phyloP scores from a whole-genome alignment of 2,888 invertebrate genomes.

The Hymenopus coronatus region DNA sequence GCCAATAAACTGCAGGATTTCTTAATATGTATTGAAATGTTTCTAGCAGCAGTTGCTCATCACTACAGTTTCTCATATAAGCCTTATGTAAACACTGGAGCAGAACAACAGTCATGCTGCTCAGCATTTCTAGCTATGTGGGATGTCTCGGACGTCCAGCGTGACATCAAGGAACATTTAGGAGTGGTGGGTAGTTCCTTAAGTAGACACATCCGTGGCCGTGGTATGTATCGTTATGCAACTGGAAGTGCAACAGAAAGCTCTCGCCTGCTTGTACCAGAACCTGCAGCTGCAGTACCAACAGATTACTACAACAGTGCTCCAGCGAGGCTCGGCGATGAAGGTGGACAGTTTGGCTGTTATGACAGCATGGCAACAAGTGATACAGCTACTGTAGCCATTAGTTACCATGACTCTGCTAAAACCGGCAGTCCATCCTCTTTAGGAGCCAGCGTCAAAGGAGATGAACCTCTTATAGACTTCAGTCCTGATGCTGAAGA shows the following conservation, averaged over 20 bases:
- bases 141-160: slow-evolving; percentile 93
- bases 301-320: slow-evolving; percentile 27
- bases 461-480: slow-evolving; percentile 2
- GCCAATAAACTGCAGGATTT: slow-evolving; percentile 86
- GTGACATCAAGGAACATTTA: slow-evolving; percentile 89
- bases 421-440: not conserved
- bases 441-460: not conserved
- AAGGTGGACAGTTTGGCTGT: not conserved
- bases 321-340: slow-evolving; percentile 24
- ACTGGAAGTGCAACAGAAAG: slow-evolving; percentile 30
- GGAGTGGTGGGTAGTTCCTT: slow-evolving; percentile 75
- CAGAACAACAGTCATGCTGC: slow-evolving; percentile 57
- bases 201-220: slow-evolving; percentile 73
- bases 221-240: slow-evolving; percentile 41
- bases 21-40: slow-evolving; percentile 97
- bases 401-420: not conserved
- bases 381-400: not conserved
- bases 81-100: slow-evolving; percentile 62
- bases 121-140: slow-evolving; percentile 88
- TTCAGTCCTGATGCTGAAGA: slow-evolving; percentile 11
- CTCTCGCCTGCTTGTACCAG: slow-evolving; percentile 30
- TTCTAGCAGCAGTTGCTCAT: slow-evolving; percentile 91
- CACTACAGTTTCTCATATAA: slow-evolving; percentile 95
- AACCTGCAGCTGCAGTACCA: not conserved
- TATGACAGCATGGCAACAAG: slow-evolving; percentile 24